phyloP scores from a whole-genome alignment of 2,797 vertebrate species.

The Percopsis omiscomaycus region DNA sequence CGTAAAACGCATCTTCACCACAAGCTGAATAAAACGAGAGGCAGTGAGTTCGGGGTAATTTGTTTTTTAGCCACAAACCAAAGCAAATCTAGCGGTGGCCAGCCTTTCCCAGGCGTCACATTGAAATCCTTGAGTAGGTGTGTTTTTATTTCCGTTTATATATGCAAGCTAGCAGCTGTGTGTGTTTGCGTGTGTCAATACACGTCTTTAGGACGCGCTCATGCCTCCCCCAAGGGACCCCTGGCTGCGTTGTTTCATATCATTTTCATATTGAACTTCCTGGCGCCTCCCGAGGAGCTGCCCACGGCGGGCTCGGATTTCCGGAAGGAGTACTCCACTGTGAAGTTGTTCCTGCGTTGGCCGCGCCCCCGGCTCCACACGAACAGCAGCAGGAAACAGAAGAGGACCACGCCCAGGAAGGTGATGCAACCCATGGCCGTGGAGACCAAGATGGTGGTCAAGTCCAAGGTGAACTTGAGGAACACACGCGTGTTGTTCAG shows the following conservation, averaged over 20 bases:
- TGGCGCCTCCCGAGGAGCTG: slow-evolving; percentile 83
- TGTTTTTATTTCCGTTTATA: slow-evolving; percentile 36
- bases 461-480: slow-evolving; percentile 92
- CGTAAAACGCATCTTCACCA: slow-evolving; percentile 36
- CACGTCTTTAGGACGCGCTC: slow-evolving; percentile 76
- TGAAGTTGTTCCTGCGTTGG: slow-evolving; percentile 97
- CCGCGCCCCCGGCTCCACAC: slow-evolving; percentile 97
- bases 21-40: slow-evolving; percentile 52
- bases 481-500: slow-evolving; percentile 91
- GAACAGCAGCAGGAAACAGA: slow-evolving; percentile 97
- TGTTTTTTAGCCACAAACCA: slow-evolving; percentile 36
- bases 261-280: slow-evolving; percentile 99
- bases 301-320: slow-evolving; percentile 89
- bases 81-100: slow-evolving; percentile 49
- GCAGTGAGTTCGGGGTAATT: slow-evolving; percentile 54
- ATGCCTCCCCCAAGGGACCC: slow-evolving; percentile 80
- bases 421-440: slow-evolving; percentile 99
- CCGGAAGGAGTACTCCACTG: slow-evolving; percentile 96
- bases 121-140: slow-evolving; percentile 13
- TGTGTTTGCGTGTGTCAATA: slow-evolving; percentile 72
- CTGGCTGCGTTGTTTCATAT: slow-evolving; percentile 92
- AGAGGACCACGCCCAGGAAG: slow-evolving; percentile 96
- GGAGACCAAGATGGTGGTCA: slow-evolving; percentile 97
- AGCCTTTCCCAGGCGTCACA: slow-evolving; percentile 29
- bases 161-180: slow-evolving; percentile 76